These are phyloP conservation scores for Chrysolina oricalcia DNA, from an alignment of 2,888 invertebrate genomes.

Conservation along the genomic window DNA sequence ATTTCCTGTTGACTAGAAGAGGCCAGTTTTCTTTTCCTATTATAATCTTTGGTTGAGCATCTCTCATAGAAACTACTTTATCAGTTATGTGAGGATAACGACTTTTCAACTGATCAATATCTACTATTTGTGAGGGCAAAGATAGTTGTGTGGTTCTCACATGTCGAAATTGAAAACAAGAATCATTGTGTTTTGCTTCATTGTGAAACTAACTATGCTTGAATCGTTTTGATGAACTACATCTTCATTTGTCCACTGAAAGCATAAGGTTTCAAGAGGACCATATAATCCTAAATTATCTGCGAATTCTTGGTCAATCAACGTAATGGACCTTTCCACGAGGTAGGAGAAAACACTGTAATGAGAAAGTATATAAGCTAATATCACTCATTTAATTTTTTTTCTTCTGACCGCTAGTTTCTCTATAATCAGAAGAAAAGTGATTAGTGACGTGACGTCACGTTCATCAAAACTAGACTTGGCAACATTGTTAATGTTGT, in stretches of 20 bases:
- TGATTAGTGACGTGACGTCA: too few species aligned
- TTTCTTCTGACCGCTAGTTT: too few species aligned
- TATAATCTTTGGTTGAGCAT: slow-evolving; percentile 3
- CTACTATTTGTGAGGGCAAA: background rate
- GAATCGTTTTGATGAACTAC: slow-evolving; percentile 10
- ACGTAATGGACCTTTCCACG: too few species aligned
- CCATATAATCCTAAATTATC: background rate
- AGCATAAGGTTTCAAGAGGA: background rate
- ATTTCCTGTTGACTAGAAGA: background rate
- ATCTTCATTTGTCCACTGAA: slow-evolving; percentile 2
- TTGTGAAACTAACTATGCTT: background rate
- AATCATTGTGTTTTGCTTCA: background rate
- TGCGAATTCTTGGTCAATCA: slow-evolving; percentile 18
- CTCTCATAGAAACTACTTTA: background rate
- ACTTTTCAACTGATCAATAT: background rate
- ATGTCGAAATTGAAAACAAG: too few species aligned
- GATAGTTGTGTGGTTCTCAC: too few species aligned
- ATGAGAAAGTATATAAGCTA: too few species aligned
- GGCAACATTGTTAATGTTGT: too few species aligned
- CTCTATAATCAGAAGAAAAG: too few species aligned
- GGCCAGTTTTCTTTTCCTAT: background rate
- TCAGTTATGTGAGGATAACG: background rate
- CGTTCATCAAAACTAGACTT: too few species aligned
- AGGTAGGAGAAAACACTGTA: too few species aligned
- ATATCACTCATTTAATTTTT: too few species aligned